Evolutionary conservation across 1,140 invertebrate species (phyloP).

Genomic region (Papilio dardanus): DNA sequence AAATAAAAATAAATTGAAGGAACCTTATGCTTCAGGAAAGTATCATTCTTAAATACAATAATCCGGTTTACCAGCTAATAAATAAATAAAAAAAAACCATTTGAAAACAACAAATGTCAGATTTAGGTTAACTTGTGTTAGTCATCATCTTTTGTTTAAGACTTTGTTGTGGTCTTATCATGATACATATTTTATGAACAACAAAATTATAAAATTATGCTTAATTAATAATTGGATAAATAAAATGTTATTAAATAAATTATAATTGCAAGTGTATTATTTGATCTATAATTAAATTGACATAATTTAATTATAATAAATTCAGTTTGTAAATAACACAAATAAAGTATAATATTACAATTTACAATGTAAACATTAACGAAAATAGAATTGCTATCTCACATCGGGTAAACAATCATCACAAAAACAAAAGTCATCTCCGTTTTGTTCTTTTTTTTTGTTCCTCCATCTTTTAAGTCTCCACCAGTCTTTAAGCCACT

Average conservation of each 20-base stretch:
- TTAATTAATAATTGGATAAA: background rate
- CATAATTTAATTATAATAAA: background rate
- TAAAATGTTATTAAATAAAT: background rate
- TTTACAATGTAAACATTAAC: background rate
- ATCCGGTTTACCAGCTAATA: too few species aligned
- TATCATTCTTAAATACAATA: background rate
- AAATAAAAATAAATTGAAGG: background rate
- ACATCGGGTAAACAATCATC: constrained; percentile 87
- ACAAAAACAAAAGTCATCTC: constrained; percentile 87
- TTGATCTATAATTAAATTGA: background rate
- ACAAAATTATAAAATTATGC: too few species aligned
- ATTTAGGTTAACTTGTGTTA: background rate
- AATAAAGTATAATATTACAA: background rate
- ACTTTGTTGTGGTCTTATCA: background rate
- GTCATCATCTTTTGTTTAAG: background rate
- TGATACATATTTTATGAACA: too few species aligned
- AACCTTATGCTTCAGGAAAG: background rate
- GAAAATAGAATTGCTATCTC: constrained; percentile 54
- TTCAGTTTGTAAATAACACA: constrained; percentile 12
- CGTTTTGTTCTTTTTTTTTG: constrained; percentile 81
- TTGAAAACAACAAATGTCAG: background rate
- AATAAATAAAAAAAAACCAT: too few species aligned
- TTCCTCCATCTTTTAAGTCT: constrained; percentile 86
- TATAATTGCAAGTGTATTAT: background rate
- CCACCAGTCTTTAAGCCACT: constrained; percentile 90